Percentiles rank a stretch among this genome's conserved stretches.
These are phyloP conservation scores for Lutraria rhynchaena DNA, from an alignment of 1,140 invertebrate species.

Conservation along the genomic window DNA sequence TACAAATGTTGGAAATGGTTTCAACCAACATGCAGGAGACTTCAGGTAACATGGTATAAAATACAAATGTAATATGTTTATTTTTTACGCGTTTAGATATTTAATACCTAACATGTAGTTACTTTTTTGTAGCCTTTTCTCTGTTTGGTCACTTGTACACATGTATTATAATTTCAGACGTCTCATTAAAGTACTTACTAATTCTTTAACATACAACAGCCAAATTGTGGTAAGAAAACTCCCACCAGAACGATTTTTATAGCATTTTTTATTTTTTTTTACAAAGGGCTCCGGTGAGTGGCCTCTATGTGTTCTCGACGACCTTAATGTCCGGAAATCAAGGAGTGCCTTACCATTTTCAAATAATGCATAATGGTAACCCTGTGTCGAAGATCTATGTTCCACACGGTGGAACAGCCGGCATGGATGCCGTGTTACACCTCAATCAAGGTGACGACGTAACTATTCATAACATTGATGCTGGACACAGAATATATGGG, in stretches of 20 bases:
- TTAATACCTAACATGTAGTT: too few species aligned
- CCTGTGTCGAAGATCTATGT: neutral
- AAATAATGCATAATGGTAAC: neutral
- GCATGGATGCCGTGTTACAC: constrained; percentile 2
- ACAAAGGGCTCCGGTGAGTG: constrained; percentile 13
- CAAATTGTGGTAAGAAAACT: too few species aligned
- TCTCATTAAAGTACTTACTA: too few species aligned
- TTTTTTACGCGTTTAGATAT: too few species aligned
- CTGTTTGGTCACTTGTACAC: too few species aligned
- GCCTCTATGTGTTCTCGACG: constrained; percentile 10
- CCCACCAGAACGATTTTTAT: too few species aligned
- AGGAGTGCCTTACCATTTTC: neutral
- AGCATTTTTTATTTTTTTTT: too few species aligned
- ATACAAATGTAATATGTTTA: neutral
- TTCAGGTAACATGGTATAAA: constrained; percentile 36
- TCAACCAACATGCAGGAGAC: constrained; percentile 5
- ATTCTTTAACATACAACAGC: too few species aligned
- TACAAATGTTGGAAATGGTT: constrained; percentile 17
- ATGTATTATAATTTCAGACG: too few species aligned
- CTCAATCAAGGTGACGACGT: constrained; percentile 27
- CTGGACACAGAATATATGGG: neutral
- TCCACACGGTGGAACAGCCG: neutral
- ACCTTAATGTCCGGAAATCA: neutral
- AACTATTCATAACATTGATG: constrained; percentile 13
- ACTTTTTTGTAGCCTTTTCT: too few species aligned